phyloP scores from a whole-genome alignment of 2,888 invertebrate species.

The Tipula confusa region DNA sequence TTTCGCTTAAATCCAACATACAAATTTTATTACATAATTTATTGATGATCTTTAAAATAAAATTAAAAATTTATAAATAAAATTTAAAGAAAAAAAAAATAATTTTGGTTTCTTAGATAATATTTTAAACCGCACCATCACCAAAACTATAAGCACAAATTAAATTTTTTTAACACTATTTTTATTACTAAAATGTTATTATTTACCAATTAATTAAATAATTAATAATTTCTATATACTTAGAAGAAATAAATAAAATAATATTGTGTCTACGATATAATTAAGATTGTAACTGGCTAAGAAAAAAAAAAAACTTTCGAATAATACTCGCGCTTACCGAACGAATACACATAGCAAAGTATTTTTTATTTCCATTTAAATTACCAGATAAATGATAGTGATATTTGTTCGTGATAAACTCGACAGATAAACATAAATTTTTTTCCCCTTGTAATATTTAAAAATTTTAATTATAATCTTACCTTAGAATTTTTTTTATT shows the following conservation, averaged over 20 bases:
- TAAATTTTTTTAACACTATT: neutral
- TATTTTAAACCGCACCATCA: neutral
- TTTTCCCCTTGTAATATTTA: neutral
- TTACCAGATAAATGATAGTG: neutral
- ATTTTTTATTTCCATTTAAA: neutral
- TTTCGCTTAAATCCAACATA: neutral
- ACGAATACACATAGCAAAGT: neutral
- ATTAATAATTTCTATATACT: neutral
- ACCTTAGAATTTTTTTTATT: neutral
- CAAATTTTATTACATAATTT: neutral
- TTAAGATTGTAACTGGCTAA: neutral
- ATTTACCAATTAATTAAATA: neutral
- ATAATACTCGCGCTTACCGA: too few relatives aligned
- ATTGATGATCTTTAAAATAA: constrained; percentile 9
- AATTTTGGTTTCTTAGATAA: neutral
- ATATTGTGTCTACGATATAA: neutral
- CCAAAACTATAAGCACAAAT: neutral
- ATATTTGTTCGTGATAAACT: constrained; percentile 7
- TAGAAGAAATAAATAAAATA: neutral
- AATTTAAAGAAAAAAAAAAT: neutral
- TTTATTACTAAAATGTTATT: neutral
- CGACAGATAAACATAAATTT: neutral
- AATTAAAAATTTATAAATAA: neutral
- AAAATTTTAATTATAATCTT: neutral
- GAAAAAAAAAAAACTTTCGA: too few relatives aligned